phyloP scores from a whole-genome alignment of 2,888 invertebrate species.

The Thymelicus sylvestris region DNA sequence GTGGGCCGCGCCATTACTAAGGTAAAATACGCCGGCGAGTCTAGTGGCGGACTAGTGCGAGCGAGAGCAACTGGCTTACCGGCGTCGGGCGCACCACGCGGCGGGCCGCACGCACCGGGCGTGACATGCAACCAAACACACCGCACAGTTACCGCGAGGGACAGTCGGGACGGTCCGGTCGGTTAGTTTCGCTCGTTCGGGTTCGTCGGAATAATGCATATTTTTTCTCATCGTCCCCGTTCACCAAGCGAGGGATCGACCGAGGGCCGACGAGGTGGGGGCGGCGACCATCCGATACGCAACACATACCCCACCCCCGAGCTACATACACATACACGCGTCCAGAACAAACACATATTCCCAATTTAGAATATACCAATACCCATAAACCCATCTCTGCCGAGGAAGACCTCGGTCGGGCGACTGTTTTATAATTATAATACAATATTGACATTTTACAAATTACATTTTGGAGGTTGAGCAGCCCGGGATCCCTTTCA shows the following conservation, averaged over 20 bases:
- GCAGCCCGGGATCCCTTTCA: background rate
- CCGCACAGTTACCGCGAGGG: conserved; percentile 49
- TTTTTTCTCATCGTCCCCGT: conserved; percentile 63
- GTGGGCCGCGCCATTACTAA: conserved; percentile 71
- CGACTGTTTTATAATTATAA: background rate
- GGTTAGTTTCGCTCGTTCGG: conserved; percentile 11
- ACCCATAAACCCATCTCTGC: conserved; percentile 2
- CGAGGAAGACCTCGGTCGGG: background rate
- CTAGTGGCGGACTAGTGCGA: conserved; percentile 43
- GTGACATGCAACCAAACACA: conserved; percentile 77
- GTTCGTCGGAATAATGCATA: conserved; percentile 71
- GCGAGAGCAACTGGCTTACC: conserved; percentile 64
- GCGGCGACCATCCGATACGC: background rate
- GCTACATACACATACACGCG: conserved; percentile 23
- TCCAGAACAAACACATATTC: conserved; percentile 9
- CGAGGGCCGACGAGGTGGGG: background rate
- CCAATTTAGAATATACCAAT: conserved; percentile 21
- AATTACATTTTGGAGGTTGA: background rate
- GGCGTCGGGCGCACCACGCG: conserved; percentile 52
- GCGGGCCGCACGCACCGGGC: conserved; percentile 54
- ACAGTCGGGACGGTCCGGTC: background rate
- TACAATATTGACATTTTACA: background rate
- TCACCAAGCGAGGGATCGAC: conserved; percentile 9
- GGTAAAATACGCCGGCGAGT: conserved; percentile 69
- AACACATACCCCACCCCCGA: conserved; percentile 21